These are phyloP conservation scores for Pagrus major DNA, from an alignment of 2,113 vertebrate genomes.

Conservation along the genomic window DNA sequence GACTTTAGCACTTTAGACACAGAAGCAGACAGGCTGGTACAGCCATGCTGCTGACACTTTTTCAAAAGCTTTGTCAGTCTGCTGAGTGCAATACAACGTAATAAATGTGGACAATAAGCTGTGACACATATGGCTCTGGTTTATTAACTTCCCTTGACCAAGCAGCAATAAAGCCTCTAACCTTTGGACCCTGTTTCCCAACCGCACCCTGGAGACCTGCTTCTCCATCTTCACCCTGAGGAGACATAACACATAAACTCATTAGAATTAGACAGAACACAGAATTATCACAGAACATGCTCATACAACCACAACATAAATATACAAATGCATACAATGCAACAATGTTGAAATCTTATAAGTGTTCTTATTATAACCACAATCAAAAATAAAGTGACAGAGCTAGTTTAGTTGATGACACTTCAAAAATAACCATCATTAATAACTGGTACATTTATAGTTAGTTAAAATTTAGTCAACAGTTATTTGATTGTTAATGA, in stretches of 20 bases:
- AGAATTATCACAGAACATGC: background rate
- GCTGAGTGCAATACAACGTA: background rate
- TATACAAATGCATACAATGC: background rate
- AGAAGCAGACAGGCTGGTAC: too few relatives aligned
- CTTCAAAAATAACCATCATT: too few relatives aligned
- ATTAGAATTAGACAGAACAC: too few relatives aligned
- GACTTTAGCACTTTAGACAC: too few relatives aligned
- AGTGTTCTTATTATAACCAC: too few relatives aligned
- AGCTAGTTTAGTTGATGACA: too few relatives aligned
- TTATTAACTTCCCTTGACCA: conserved; percentile 20
- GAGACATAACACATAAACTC: background rate
- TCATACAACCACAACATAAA: background rate
- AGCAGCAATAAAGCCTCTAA: conserved; percentile 65
- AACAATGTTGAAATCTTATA: background rate
- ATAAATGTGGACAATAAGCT: background rate
- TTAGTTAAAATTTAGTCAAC: too few relatives aligned
- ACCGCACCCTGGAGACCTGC: conserved; percentile 79
- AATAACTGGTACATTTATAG: too few relatives aligned
- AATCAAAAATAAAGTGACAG: too few relatives aligned
- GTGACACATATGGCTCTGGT: background rate
- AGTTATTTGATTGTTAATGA: too few relatives aligned
- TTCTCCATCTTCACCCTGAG: conserved; percentile 87
- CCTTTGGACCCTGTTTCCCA: conserved; percentile 86
- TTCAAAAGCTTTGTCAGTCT: background rate
- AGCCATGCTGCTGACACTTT: too few relatives aligned